Base-by-base conservation (phyloP, 1,140 invertebrate genomes). In the Papilio helenus region DNA sequence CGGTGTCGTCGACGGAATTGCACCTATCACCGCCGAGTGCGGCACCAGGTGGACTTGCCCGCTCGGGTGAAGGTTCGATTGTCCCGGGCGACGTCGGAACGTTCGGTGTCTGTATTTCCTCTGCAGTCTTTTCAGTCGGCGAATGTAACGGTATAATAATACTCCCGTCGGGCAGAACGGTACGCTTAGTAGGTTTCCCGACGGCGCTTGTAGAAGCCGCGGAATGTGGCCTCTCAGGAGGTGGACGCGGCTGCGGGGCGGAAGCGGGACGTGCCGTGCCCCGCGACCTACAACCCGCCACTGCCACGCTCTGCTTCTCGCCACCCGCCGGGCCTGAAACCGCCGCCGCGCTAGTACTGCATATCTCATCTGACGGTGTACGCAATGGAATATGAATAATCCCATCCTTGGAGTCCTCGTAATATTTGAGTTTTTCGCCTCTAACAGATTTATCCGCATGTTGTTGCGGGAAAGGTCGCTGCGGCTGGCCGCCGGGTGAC, bases 381-480 rank as follows among this genome's bases (percentile, higher is more conserved):
- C 96, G 96, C 58, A 97, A 85, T 3, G 96, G 96, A 84, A 97
- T 97, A 76, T 96, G 95, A 58, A 97, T 96, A 79, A 95, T 95
- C 0, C 95, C 96, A 80, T 96, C 95, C 42, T 95, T 93, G 0
- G 96, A 95, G 10, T 95, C 94, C 81, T 96, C 96, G 83, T 96
- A 96, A 88, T 96, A 96, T 79, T 95, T 94, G 7, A 96, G 87
- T 72, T 90, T 87, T 80, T 94, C 88, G 16, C 80, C 83, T 18
- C 84, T 84, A 10, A 81, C 79, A 16, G 80, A 39, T 34, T 79
- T 80, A 18, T 87, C 88, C 16, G 72, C 42, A 7, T 81, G 73
- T 29, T 82, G 76, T 42, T 84, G 81, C 0, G 86, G 80, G 55
- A 87, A 86, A 8, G 87, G 86, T 44, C 86, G 83, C 71, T 85